Percentiles rank a stretch among this genome's conserved stretches.
These are phyloP conservation scores for Steinernema hermaphroditum DNA, from an alignment of 2,888 invertebrate genomes.

Conservation along the genomic window DNA sequence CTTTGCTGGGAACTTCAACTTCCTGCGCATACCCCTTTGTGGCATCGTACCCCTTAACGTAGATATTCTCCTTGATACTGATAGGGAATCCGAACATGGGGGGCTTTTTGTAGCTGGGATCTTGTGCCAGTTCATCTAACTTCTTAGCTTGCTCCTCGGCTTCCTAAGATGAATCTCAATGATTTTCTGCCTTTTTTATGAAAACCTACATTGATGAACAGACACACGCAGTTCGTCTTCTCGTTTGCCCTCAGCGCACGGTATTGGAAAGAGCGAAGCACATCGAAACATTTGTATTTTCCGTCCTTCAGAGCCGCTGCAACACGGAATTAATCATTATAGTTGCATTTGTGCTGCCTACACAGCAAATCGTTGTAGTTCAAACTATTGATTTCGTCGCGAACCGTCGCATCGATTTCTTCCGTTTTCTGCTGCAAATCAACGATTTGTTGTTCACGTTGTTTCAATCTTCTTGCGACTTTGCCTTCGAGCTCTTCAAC, in stretches of 20 bases:
- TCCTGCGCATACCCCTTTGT: constrained; percentile 66
- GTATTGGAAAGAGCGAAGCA: constrained; percentile 47
- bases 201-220: constrained; percentile 48
- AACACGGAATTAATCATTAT: constrained; percentile 3
- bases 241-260: constrained; percentile 51
- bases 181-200: neutral
- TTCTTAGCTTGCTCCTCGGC: constrained; percentile 52
- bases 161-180: constrained; percentile 47
- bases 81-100: constrained; percentile 61
- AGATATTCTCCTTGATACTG: constrained; percentile 59
- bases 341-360: neutral
- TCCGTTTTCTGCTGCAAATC: constrained; percentile 40
- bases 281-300: constrained; percentile 46
- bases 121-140: constrained; percentile 48
- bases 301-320: constrained; percentile 50
- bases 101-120: constrained; percentile 48
- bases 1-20: constrained; percentile 48
- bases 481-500: constrained; percentile 51
- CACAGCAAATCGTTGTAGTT: constrained; percentile 39
- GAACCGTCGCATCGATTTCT: constrained; percentile 38
- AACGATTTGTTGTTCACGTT: constrained; percentile 46
- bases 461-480: constrained; percentile 40
- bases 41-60: constrained; percentile 58
- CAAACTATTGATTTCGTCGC: constrained; percentile 42
- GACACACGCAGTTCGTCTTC: constrained; percentile 55